Evolutionary conservation across 2,113 vertebrate genomes (phyloP).

Genomic region (Murina feae): DNA sequence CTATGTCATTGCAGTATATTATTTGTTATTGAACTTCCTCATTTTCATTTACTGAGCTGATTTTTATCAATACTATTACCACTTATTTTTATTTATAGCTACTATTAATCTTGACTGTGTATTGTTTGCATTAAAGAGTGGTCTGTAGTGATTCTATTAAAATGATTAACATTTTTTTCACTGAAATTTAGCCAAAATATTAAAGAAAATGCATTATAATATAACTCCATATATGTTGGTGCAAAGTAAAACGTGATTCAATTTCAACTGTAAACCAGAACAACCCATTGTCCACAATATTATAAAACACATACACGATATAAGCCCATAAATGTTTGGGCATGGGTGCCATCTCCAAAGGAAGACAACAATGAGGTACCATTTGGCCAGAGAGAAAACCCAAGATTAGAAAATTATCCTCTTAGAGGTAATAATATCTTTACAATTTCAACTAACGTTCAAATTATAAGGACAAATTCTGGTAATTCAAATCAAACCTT

Average conservation of each 20-base stretch:
- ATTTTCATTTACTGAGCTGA: constrained; percentile 67
- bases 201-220: constrained; percentile 60
- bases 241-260: constrained; percentile 55
- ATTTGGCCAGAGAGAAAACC: constrained; percentile 15
- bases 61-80: constrained; percentile 52
- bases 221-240: neutral
- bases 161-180: constrained; percentile 63
- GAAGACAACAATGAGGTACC: neutral
- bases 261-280: constrained; percentile 31
- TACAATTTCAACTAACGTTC: constrained; percentile 7
- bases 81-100: constrained; percentile 69
- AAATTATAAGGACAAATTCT: constrained; percentile 17
- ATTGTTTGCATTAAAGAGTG: constrained; percentile 57
- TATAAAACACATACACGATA: neutral
- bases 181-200: constrained; percentile 60
- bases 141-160: constrained; percentile 65
- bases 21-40: constrained; percentile 67
- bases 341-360: neutral
- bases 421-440: constrained; percentile 2
- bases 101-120: constrained; percentile 61
- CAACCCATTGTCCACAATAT: constrained; percentile 36
- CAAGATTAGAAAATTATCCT: neutral
- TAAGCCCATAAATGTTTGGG: neutral
- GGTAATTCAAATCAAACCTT: neutral
- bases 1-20: constrained; percentile 59